Base-by-base conservation (phyloP, 2,888 invertebrate species). In the Stramonita haemastoma region DNA sequence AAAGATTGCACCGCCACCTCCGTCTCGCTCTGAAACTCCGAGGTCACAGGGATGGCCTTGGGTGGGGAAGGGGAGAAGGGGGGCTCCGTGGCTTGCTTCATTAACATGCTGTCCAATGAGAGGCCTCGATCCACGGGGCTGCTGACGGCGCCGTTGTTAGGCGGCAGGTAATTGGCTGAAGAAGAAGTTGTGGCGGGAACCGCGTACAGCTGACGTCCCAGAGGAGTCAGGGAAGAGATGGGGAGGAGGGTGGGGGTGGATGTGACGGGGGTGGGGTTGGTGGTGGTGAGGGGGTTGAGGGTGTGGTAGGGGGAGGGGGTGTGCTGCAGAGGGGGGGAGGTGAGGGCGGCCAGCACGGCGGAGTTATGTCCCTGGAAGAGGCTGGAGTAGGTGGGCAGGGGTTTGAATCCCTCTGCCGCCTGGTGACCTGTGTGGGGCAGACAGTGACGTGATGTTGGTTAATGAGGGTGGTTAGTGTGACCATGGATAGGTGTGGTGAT, bases 61-160 rank as follows among this genome's bases (percentile, higher is more conserved):
- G 92, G 92, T 19, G 92, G 92, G 17, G 92, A 91, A 8, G 92
- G 92, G 11, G 92, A 90, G 73, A 91, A 92, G 87, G 90, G 87
- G 11, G 81, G 19, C 86, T 92, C 92, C 26, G 90, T 89, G 36
- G 90, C 91, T 56, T 91, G 91, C 88, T 92, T 92, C 83, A 92
- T 66, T 85, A 91, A 81, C 73, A 92, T 89, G 66, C 70, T 90
- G 60, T 90, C 91, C 87, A 90, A 85, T 73, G 90, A 89, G 29
- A 90, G 86, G 60, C 88, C 90, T 70, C 90, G 91, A 4, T 90
- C 91, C 81, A 91, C 89, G 85, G 86, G 70, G n/a, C 87, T 88
- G 87, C 85, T 56, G 70, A 83, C 46, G 46, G 60, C 46, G 85
- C 86, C 87, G 81, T 81, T 90, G 81, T 73, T 87, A 84, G 89